Base-by-base conservation (phyloP, 1,140 invertebrate genomes). In the Drosophila santomea region DNA sequence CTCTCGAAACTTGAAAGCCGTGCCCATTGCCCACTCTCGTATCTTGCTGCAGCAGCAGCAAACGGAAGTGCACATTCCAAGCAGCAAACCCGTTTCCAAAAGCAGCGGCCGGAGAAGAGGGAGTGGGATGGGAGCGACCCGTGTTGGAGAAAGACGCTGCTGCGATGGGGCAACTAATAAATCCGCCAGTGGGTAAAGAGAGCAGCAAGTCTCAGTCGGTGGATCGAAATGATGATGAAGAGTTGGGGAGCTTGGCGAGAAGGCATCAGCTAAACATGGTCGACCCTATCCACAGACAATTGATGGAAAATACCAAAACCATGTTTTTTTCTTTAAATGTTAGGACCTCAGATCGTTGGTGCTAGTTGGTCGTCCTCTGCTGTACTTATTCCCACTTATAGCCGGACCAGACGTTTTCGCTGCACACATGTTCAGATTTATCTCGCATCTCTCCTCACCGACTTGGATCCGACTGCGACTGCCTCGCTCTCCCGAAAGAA, bases 11-110 rank as follows among this genome's bases (percentile, higher is more conserved):
- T 88, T 77, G 77, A 88, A 89, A 88, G 80, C 84, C 84, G 74
- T 80, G 67, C 84, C 84, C 84, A 89, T 88, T 86, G 74, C 82
- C 82, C 74, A 77, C 68, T 83, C 76, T 76, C 78, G 64, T 60
- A 68, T 71, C 72, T 85, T 47, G 73, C 67, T 72, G 52, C 73
- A 63, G 20, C 73, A 63, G 73, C 77, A 85, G 67, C 80, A 91
- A 91, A 91, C 89, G 89, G 89, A 91, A 91, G 89, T 91, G 89
- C 89, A 91, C 89, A 91, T 91, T 89, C 89, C 89, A 91, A 71
- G 76, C 83, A 81, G 71, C 75, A 91, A 88, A 90, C 86, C 72
- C 80, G 81, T 90, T 90, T 90, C 35, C 68, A 74, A 80, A 75
- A 66, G 74, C 58, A 69, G 44, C 68, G 72, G 36, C 74, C 64